Evolutionary conservation across 2,797 vertebrate species (phyloP), one percentile per base, ranked within the genome.

Genomic region (Anabas testudineus): DNA sequence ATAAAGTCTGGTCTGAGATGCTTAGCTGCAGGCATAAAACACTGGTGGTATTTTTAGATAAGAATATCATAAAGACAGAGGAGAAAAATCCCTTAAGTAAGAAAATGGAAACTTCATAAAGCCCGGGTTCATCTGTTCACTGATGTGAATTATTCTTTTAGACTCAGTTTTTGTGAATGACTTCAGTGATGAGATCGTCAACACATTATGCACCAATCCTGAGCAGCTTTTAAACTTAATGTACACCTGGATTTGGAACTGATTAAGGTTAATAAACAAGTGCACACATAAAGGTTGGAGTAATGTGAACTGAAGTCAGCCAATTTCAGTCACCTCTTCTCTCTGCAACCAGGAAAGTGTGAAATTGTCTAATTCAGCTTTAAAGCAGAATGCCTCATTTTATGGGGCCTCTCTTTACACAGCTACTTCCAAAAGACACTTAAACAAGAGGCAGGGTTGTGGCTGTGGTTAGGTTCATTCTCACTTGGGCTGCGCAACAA

Each of bases 11-110:
- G 46, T 71, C 61, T 65, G 75, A 76, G 56, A 71, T 14, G 32
- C 48, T 21, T 8, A 1, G 67, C 84, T 61, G 22, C 46, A 14
- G 65, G 76, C 58, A 0, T n/a, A 15, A 55, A 72, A 52, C 48
- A 36, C 48, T 42, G 70, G 10, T 42, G 67, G 34, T 85, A 67
- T 69, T 73, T 75, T 61, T 58, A 86, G 82, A 84, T 51, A 30
- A 67, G 54, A 63, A 68, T 34, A 67, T 51, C 12, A 39, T 39
- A 59, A 57, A 63, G 52, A 65, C 24, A 48, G 30, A 42, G 19
- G 49, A 74, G 36, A 65, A 4, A 41, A 19, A 63, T 18, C 18
- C 57, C 55, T 15, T 0, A 39, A 47, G 58, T 41, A 16, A 53
- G 8, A 15, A 21, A 30, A 22, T 1, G 39, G 39, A 34, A 41